A percentile compares a stretch with the other conserved stretches of the same genome.
Conservation (phyloP, 2,888 invertebrate genomes). For the Platycheirus albimanus region DNA sequence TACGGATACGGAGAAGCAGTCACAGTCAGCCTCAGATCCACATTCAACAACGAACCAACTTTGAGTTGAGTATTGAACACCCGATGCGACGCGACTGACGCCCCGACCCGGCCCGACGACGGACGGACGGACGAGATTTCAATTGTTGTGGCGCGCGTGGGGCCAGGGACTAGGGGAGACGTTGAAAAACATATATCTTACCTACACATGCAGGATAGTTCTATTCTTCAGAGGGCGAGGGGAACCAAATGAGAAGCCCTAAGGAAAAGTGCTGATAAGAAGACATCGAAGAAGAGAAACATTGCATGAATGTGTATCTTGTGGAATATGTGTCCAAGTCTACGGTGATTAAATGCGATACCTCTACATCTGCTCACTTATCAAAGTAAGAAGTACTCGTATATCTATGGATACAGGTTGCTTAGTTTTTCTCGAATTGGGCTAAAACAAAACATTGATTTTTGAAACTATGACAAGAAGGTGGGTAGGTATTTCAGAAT, state of each 20-base stretch:
- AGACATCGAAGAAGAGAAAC: conserved; percentile 33
- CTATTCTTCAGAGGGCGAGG: neutral
- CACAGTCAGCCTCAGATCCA: conserved; percentile 38
- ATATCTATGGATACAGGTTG: too few species aligned
- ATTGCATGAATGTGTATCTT: conserved; percentile 22
- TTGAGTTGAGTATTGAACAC: neutral
- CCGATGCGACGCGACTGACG: neutral
- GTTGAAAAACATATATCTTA: conserved; percentile 30
- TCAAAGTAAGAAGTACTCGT: too few species aligned
- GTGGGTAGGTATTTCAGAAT: too few species aligned
- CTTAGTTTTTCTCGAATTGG: too few species aligned
- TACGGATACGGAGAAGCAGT: too few species aligned
- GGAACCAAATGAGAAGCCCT: conserved; percentile 31
- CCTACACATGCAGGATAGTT: conserved; percentile 39
- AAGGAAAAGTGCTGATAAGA: conserved; percentile 49
- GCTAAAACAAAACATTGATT: too few species aligned
- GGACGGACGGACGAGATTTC: conserved; percentile 65
- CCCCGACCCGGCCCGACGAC: too few species aligned
- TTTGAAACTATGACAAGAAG: too few species aligned
- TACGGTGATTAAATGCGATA: conserved; percentile 35
- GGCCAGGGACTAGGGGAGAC: conserved; percentile 35
- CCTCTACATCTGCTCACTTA: too few species aligned
- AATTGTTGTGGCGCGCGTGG: conserved; percentile 59
- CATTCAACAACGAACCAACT: conserved; percentile 5
- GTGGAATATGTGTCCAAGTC: conserved; percentile 41